These are phyloP conservation scores for Enoplosus armatus DNA, from an alignment of 2,797 vertebrate species.

Conservation along the genomic window DNA sequence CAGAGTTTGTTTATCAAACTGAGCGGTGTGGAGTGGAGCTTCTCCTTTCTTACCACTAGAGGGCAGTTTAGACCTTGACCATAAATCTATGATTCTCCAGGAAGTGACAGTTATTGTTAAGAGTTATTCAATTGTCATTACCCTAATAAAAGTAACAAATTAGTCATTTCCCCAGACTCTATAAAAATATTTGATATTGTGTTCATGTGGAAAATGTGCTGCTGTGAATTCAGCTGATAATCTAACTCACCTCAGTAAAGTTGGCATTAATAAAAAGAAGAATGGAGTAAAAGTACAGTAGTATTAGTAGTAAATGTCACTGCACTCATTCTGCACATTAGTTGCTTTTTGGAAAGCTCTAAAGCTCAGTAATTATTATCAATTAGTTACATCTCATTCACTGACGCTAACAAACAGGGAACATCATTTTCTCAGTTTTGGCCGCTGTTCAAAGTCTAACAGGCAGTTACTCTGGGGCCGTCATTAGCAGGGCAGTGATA, in stretches of 20 bases:
- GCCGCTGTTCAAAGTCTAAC: constrained; percentile 18
- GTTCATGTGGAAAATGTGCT: background rate
- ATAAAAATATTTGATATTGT: background rate
- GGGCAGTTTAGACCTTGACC: constrained; percentile 25
- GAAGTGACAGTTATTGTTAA: background rate
- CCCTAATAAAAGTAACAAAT: background rate
- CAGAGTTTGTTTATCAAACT: constrained; percentile 2
- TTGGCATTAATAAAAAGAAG: background rate
- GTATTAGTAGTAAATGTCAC: background rate
- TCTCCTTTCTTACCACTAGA: constrained; percentile 42
- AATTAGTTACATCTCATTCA: background rate
- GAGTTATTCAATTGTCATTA: background rate
- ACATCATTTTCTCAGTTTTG: constrained; percentile 7
- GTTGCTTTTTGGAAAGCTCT: background rate
- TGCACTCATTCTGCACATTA: background rate
- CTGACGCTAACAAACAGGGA: background rate
- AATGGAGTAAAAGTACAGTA: too few relatives aligned
- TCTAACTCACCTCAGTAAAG: background rate
- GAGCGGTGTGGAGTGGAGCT: background rate
- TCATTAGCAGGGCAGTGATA: constrained; percentile 4
- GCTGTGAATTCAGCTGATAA: background rate
- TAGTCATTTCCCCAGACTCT: background rate
- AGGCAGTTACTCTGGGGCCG: background rate
- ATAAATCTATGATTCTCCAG: background rate
- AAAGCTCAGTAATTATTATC: background rate